phyloP scores from a whole-genome alignment of 2,113 vertebrate genomes.

The Arvicanthis niloticus region DNA sequence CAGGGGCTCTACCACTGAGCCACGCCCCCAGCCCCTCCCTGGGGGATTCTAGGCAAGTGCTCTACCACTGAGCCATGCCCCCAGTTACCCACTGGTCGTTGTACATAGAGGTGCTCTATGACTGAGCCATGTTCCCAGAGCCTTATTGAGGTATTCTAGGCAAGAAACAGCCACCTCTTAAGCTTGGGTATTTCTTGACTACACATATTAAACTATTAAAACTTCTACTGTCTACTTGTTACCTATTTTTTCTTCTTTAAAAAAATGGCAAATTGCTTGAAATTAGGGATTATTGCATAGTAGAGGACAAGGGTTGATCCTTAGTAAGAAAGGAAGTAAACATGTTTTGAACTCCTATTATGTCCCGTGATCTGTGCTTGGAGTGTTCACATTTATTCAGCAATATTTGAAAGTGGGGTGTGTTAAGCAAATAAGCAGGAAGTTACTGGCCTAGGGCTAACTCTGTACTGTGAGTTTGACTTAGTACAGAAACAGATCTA shows the following conservation, averaged over 20 bases:
- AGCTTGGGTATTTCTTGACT: background rate
- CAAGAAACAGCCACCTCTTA: background rate
- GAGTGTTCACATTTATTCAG: background rate
- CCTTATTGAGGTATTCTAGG: background rate
- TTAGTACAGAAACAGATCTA: background rate
- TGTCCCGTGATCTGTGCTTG: background rate
- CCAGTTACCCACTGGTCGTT: background rate
- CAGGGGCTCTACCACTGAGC: too few relatives aligned
- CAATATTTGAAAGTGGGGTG: background rate
- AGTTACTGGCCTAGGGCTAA: background rate
- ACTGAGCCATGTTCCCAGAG: background rate
- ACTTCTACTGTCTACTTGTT: conserved; percentile 15
- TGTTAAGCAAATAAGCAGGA: background rate
- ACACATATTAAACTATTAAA: background rate
- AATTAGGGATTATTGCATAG: background rate
- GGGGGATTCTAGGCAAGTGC: too few relatives aligned
- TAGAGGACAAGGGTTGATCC: background rate
- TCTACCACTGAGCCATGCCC: too few relatives aligned
- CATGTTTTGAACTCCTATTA: background rate
- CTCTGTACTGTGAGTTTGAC: background rate
- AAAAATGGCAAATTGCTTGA: background rate
- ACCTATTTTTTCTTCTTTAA: background rate
- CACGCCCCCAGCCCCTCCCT: too few relatives aligned
- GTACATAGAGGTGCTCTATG: background rate
- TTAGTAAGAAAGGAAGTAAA: background rate